Evolutionary conservation across 2,797 vertebrate genomes (phyloP).

Genomic region (Gymnocypris eckloni): DNA sequence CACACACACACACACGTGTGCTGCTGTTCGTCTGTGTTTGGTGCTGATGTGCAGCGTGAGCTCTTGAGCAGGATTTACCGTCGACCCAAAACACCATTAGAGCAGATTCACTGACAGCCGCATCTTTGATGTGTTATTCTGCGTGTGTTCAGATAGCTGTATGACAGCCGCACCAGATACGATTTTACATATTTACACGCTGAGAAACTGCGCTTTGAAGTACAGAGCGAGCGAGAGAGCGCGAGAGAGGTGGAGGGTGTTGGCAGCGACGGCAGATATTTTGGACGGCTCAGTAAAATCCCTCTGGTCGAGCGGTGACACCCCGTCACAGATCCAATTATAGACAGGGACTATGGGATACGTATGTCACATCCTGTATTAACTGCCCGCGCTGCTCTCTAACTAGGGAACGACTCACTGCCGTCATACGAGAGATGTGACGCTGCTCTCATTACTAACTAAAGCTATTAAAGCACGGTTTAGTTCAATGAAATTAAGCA

Average conservation of each 20-base stretch:
- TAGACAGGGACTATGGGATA: conserved; percentile 44
- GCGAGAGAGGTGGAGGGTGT: conserved; percentile 12
- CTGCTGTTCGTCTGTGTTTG: conserved; percentile 25
- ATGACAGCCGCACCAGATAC: conserved; percentile 28
- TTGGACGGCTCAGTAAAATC: conserved; percentile 53
- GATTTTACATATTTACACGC: conserved; percentile 39
- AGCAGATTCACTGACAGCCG: conserved; percentile 48
- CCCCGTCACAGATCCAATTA: conserved; percentile 55
- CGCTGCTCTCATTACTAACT: background rate
- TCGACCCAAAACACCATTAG: conserved; percentile 58
- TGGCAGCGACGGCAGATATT: conserved; percentile 39
- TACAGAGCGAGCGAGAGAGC: conserved; percentile 25
- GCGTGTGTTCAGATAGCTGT: conserved; percentile 30
- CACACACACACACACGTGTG: background rate
- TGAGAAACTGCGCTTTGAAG: conserved; percentile 41
- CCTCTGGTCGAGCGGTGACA: conserved; percentile 43
- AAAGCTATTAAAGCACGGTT: background rate
- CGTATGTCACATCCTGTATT: conserved; percentile 21
- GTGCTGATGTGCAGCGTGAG: conserved; percentile 40
- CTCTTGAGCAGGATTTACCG: conserved; percentile 60
- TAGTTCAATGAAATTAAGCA: background rate
- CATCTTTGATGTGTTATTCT: conserved; percentile 57
- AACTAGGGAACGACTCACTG: background rate
- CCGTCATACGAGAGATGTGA: background rate
- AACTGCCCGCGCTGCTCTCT: background rate